Base-by-base conservation (phyloP, 1,140 invertebrate species). In the Ceratosolen fusciceps region DNA sequence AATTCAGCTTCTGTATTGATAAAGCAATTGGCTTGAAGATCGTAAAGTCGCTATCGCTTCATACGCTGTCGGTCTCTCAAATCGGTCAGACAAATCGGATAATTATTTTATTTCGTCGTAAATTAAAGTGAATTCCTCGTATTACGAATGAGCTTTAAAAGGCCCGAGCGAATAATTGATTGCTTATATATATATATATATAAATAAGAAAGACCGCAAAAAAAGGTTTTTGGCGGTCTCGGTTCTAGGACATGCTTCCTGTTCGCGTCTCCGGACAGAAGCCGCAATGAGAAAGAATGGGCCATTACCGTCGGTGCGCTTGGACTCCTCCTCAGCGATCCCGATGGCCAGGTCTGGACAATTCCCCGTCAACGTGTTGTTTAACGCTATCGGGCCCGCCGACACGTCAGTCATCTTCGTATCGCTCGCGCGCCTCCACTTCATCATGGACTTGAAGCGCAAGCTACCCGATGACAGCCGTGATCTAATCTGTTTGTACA, bases 401-500 rank as follows among this genome's bases (percentile, higher is more conserved):
- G 14, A 5, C 14, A 7, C 9, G 21, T 39, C 12, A 2, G 3
- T 8, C 26, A 21, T 1, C 21, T 2, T 58, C n/a, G 14, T 19
- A 7, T 43, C 14, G 8, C 54, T 77, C 9, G 62, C 52, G 19
- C 58, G 81, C 74, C 74, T 85, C 62, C 77, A 82, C 81, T 83
- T 84, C 74, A 84, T 80, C 67, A 88, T 77, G 58, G 85, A 83
- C 68, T 80, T 87, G 62, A 88, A 76, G 34, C 82, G 82, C 72
- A 65, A 1, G 5, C 16, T 8, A n/a, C 79, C 77, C 26, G 78
- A 60, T 26, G 81, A 80, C 52, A 88, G 39, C 68, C 82, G 85
- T 75, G 82, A 84, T 83, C 81, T 85, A 70, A 88, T 85, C 86
- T 87, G 83, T 83, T 82, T 74, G 70, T 8, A 77, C 16, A 49